These are phyloP conservation scores for Crotalus viridis DNA, from an alignment of 2,113 vertebrate species.

Conservation along the genomic window DNA sequence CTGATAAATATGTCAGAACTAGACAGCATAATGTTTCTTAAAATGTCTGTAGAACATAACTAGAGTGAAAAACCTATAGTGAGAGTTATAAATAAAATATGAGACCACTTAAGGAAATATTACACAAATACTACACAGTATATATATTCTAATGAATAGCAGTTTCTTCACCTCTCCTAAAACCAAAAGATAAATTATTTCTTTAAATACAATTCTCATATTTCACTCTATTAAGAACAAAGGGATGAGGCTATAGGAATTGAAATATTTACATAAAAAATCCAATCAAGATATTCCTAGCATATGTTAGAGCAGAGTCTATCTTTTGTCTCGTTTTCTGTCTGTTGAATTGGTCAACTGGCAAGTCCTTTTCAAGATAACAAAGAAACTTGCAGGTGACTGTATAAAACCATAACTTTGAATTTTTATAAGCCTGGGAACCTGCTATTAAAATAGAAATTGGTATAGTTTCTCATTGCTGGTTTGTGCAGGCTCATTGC, in stretches of 20 bases:
- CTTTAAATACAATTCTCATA: not conserved
- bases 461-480: not conserved
- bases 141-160: not conserved
- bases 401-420: not conserved
- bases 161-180: not conserved
- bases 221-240: not conserved
- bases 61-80: not conserved
- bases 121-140: not conserved
- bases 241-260: not conserved
- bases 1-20: slow-evolving; percentile 35
- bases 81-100: not conserved
- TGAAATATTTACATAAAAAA: not conserved
- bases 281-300: not conserved
- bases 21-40: slow-evolving; percentile 28
- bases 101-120: not conserved
- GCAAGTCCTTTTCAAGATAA: not conserved
- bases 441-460: not conserved
- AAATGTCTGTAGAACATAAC: not conserved
- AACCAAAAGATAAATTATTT: not conserved
- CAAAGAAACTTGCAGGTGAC: not conserved
- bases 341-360: not conserved
- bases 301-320: not conserved
- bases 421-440: not conserved
- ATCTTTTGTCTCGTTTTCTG: not conserved
- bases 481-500: not conserved